Evolutionary conservation across 2,113 vertebrate genomes (phyloP).

Genomic region (Hippopotamus amphibius): DNA sequence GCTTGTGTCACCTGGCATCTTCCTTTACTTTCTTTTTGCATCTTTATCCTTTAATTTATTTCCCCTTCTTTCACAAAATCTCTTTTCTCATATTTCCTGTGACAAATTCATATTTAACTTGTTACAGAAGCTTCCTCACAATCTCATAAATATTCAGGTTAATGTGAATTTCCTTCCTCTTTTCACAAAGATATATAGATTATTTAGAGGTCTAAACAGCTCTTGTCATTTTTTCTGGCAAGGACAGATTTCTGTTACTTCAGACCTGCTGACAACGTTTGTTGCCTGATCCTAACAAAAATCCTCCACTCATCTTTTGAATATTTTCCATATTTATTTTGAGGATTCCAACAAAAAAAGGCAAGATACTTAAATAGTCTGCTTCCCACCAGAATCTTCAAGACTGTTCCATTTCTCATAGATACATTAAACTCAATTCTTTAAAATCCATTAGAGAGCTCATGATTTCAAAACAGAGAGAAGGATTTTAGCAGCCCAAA

Average conservation of each 20-base stretch:
- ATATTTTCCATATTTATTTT: conserved; percentile 10
- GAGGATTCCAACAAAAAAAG: neutral
- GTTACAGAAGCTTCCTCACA: conserved; percentile 51
- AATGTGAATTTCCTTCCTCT: neutral
- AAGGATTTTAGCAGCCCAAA: neutral
- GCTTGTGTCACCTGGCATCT: neutral
- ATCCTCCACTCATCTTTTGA: neutral
- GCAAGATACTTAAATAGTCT: neutral
- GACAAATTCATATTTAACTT: neutral
- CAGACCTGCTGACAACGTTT: conserved; percentile 60
- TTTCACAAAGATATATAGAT: neutral
- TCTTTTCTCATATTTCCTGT: neutral
- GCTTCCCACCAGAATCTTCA: neutral
- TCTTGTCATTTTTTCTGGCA: conserved; percentile 68
- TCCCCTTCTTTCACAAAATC: neutral
- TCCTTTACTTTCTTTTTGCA: neutral
- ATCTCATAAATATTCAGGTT: conserved; percentile 56
- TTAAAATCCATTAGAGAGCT: conserved; percentile 32
- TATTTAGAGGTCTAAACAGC: conserved; percentile 63
- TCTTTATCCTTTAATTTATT: neutral
- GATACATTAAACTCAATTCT: neutral
- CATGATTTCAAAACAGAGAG: neutral
- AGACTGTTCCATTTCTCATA: neutral
- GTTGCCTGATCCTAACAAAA: conserved; percentile 33
- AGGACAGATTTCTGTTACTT: conserved; percentile 25